Evolutionary conservation across 2,113 vertebrate species (phyloP).

Genomic region (human (Homo sapiens)): DNA sequence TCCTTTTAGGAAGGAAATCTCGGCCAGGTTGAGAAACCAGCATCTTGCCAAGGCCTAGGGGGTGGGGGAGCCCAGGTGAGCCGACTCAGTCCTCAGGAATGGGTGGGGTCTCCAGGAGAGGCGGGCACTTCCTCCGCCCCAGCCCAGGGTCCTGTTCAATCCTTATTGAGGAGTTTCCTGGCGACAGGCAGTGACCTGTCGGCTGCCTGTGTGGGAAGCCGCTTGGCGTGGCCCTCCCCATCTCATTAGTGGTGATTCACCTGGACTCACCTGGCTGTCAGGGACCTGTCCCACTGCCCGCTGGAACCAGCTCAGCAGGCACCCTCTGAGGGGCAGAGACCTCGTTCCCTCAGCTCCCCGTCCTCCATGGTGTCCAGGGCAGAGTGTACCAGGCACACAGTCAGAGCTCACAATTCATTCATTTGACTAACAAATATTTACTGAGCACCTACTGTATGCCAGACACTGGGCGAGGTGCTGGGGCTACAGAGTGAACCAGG

Average conservation of each 20-base stretch:
- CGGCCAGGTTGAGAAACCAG: slow-evolving; percentile 35
- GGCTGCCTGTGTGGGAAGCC: slow-evolving; percentile 70
- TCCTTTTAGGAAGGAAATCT: slow-evolving; percentile 62
- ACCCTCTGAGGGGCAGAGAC: neutral
- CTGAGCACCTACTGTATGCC: neutral
- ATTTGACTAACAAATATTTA: neutral
- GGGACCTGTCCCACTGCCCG: slow-evolving; percentile 49
- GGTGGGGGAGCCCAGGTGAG: slow-evolving; percentile 28
- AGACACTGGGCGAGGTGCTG: neutral
- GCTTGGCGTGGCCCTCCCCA: slow-evolving; percentile 38
- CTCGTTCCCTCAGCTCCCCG: neutral
- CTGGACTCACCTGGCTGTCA: slow-evolving; percentile 72
- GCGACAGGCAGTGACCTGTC: slow-evolving; percentile 79
- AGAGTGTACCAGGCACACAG: neutral
- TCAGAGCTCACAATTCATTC: neutral
- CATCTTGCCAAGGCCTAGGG: neutral
- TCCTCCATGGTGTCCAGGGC: neutral
- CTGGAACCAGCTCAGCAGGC: slow-evolving; percentile 49
- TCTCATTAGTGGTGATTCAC: slow-evolving; percentile 74
- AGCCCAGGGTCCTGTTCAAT: slow-evolving; percentile 63
- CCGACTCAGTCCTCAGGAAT: slow-evolving; percentile 67
- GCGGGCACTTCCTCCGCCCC: slow-evolving; percentile 21
- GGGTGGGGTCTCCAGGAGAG: slow-evolving; percentile 42
- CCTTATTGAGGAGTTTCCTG: slow-evolving; percentile 20
- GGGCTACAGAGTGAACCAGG: neutral